Percentiles rank a stretch among this genome's conserved stretches.
These are phyloP conservation scores for Epinephelus malabaricus DNA, from an alignment of 2,797 vertebrate species.

Conservation along the genomic window DNA sequence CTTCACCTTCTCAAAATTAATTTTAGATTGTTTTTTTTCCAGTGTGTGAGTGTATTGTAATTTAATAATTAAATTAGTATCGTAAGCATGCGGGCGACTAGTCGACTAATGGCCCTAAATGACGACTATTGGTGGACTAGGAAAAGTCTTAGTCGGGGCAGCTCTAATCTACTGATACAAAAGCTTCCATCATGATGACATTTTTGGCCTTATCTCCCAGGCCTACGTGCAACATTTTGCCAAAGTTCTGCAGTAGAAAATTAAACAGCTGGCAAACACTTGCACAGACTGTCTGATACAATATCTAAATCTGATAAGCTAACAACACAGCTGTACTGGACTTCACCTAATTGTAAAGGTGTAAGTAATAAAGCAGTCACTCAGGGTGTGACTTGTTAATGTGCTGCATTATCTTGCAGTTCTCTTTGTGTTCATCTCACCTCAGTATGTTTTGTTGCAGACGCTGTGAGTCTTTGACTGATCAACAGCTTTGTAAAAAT, in stretches of 20 bases:
- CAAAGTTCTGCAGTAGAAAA: neutral
- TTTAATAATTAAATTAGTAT: no score
- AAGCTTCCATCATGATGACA: no score
- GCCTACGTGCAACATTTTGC: neutral
- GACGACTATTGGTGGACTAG: no score
- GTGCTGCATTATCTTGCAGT: neutral
- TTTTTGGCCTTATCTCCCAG: no score
- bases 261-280: neutral
- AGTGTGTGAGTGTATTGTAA: no score
- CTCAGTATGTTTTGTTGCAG: neutral
- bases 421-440: neutral
- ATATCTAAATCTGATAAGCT: neutral
- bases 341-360: neutral
- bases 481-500: constrained; percentile 8
- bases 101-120: no score
- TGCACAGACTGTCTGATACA: neutral
- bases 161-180: no score
- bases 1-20: no score
- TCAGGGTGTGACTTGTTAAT: neutral
- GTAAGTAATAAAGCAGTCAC: neutral
- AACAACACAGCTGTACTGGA: neutral
- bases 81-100: no score
- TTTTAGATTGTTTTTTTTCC: no score
- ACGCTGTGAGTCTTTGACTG: neutral
- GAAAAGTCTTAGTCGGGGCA: no score